Percentiles rank a stretch among this genome's conserved stretches.
Evolutionary conservation across 2,113 vertebrate genomes (phyloP).

Genomic region (Pachypanchax playfairii): DNA sequence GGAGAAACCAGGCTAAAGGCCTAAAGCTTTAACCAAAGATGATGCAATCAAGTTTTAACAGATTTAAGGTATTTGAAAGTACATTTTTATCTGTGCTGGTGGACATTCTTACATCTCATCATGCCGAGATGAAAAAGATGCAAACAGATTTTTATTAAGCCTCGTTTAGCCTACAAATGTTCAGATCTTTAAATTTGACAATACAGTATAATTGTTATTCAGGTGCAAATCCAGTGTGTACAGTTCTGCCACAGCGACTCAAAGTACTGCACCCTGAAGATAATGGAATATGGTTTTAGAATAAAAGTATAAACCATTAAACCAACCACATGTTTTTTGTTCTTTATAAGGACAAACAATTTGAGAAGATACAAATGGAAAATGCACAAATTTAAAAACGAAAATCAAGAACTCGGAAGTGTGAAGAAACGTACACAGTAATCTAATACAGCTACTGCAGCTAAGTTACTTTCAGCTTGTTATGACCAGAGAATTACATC

Average conservation of each 20-base stretch:
- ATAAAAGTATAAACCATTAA: conserved; percentile 9
- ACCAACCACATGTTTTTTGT: background rate
- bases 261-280: background rate
- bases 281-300: background rate
- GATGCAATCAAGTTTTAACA: conserved; percentile 74
- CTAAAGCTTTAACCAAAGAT: conserved; percentile 47
- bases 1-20: conserved; percentile 33
- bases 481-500: conserved; percentile 38
- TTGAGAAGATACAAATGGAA: background rate
- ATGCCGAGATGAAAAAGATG: conserved; percentile 37
- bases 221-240: conserved; percentile 25
- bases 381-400: conserved; percentile 5
- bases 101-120: conserved; percentile 40
- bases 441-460: conserved; percentile 46
- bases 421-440: conserved; percentile 4
- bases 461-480: conserved; percentile 46
- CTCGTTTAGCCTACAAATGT: background rate
- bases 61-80: conserved; percentile 46
- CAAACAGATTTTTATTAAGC: background rate
- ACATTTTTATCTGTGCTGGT: conserved; percentile 5
- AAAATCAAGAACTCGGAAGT: conserved; percentile 7
- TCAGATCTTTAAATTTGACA: conserved; percentile 1
- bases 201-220: background rate
- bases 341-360: background rate
- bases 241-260: background rate